Evolutionary conservation across 2,888 invertebrate species (phyloP), one percentile per base, ranked within the genome.

Genomic region (Eilema depressum): DNA sequence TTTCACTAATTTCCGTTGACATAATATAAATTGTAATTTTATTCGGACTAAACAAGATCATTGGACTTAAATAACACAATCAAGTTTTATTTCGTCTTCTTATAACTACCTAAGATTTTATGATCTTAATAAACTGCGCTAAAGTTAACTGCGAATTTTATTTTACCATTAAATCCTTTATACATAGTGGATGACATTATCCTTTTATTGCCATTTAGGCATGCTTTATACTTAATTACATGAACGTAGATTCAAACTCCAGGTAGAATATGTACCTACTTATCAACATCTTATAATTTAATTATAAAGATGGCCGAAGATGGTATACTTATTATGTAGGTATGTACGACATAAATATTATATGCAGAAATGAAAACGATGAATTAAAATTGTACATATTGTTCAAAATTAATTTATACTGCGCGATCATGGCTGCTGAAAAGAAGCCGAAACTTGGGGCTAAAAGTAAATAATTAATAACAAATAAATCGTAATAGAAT

Each of bases 31-130:
- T 53, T 14, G 14, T 0, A 30, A 53, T 23, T 53, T 65, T 23
- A 56, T 56, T 56, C 64, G 30, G 64, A 30, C n/a, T 37, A 26
- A 68, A 62, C 68, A 63, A 25, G 26, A 68, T 26, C 56, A 56
- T 63, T 68, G 57, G n/a, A 62, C 47, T 23, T 60, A 73, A 70
- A 69, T 61, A 41, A 59, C 66, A 69, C 30, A 53, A 68, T 68
- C 47, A 69, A 65, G 61, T 65, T 65, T 69, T 71, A 73, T 73
- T 78, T 78, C 70, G 68, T 71, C 69, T 76, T 74, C 77, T 72
- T 59, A 72, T 65, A 78, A 76, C 64, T 77, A 73, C 68, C 75
- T 76, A 70, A 64, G 33, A 69, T 73, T 80, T 81, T 81, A 81
- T 74, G 69, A 71, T 66, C 53, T 53, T 63, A 76, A 79, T 82